Percentiles rank a stretch among this genome's conserved stretches.
Evolutionary conservation across 2,797 vertebrate genomes (phyloP).

Genomic region (Onychomys torridus): DNA sequence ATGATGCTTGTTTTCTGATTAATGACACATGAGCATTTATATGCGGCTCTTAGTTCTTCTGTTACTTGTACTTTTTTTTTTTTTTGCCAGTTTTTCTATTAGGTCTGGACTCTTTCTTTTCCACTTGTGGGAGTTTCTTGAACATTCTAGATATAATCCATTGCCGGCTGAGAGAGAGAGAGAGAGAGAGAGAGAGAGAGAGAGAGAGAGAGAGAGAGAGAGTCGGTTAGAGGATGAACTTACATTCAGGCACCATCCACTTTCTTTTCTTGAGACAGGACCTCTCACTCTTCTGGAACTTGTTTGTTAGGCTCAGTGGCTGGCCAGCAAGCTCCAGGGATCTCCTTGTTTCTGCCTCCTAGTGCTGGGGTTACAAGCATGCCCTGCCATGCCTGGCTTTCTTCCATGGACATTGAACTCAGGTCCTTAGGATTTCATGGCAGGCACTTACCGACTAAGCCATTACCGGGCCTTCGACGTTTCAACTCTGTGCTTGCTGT

Average conservation of each 20-base stretch:
- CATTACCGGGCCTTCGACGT: accelerated
- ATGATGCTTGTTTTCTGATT: no score
- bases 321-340: background rate
- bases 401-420: background rate
- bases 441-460: background rate
- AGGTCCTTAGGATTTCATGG: background rate
- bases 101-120: background rate
- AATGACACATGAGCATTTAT: background rate
- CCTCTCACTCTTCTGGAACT: background rate
- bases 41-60: background rate
- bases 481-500: background rate
- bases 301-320: background rate
- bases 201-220: no score
- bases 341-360: background rate
- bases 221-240: background rate
- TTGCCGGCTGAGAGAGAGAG: background rate
- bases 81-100: background rate
- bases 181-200: background rate
- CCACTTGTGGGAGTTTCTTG: background rate
- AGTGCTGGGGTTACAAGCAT: background rate
- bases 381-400: background rate
- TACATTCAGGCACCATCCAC: background rate
- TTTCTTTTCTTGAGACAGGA: background rate
- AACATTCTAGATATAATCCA: background rate
- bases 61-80: background rate